Base-by-base conservation (phyloP, 2,888 invertebrate species). In the Brenthis hecate region DNA sequence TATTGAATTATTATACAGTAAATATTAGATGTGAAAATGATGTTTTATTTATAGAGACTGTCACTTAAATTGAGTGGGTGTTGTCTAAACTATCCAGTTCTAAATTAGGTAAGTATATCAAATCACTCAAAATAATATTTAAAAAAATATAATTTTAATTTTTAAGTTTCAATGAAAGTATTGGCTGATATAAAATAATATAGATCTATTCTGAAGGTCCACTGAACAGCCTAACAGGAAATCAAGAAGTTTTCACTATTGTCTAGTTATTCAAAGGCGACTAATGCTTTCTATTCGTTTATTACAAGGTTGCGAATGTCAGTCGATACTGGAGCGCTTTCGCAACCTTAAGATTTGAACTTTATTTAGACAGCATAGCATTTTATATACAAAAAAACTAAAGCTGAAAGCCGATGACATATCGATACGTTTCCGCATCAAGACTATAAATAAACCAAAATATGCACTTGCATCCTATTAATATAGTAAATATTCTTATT, bases 361-460 rank as follows among this genome's bases (percentile, higher is more conserved):
- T 83, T 87, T 84, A 85, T 85, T 78, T 78, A 81, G 76, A 78
- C 78, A 80, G 76, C 78, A 77, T 80, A 85, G 84, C 81, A 84
- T 81, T 87, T 85, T 82, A 81, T 80, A 83, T 79, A 77, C 77
- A 84, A 88, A 89, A 90, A 88, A 89, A 90, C 70, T 75, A 75
- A 84, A 82, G 81, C 78, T 79, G 78, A 81, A 82, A 84, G 83
- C 83, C 85, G 83, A 87, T 89, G 91, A 91, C 91, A 90, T 90
- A 87, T 87, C 82, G 82, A 83, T 84, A 83, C 87, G 81, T 87
- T 88, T 87, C 89, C 89, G 89, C 85, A 86, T 88, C 82, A 84
- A 78, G 77, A 84, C 89, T 91, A 88, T 87, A 88, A 89, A 89
- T 91, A 92, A 89, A 89, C 85, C 87, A 88, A 84, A 85, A 85